Base-by-base conservation (phyloP, 2,888 invertebrate genomes). In the Teleiodes luculella region DNA sequence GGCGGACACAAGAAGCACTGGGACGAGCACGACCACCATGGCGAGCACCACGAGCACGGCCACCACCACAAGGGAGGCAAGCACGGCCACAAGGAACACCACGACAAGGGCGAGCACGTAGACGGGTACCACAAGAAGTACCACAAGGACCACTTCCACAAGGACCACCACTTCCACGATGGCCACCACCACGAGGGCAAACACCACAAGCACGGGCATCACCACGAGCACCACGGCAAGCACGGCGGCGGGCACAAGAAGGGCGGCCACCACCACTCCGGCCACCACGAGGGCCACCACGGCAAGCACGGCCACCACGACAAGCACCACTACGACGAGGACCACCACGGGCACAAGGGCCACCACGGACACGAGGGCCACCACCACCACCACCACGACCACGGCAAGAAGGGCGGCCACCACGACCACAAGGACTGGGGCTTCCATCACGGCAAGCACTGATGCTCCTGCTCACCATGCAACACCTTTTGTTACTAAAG, bases 131-230 rank as follows among this genome's bases (percentile, higher is more conserved):
- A 96, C 79, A 94, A 96, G 85, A 95, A 96, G 69, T 92, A 94
- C 69, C 95, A 96, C 84, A 96, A 96, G 80, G 96, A 96, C 68
- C 96, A 96, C 80, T 96, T 94, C 85, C 93, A 95, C 77, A 96
- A 96, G 86, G 94, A 95, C 71, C 95, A 95, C 76, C 95, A 95
- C 89, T 96, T 96, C 91, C 96, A 96, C 76, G 96, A 96, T 72
- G 95, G 96, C 69, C 93, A 93, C 74, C 95, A 96, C 79, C 93
- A 95, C 72, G 94, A 94, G 43, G 96, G 96, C 56, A 94, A 95
- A 70, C 95, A 96, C 78, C 93, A 93, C 78, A 96, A 96, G 74
- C 93, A 94, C 69, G 94, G 93, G 6, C 92, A 94, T 68, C 93
- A 94, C 74, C 94, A 95, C 76, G 92, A 92, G 54, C 93, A 95